Evolutionary conservation across 2,888 invertebrate species (phyloP), one percentile per base, ranked within the genome.

Genomic region (Carcina quercana): DNA sequence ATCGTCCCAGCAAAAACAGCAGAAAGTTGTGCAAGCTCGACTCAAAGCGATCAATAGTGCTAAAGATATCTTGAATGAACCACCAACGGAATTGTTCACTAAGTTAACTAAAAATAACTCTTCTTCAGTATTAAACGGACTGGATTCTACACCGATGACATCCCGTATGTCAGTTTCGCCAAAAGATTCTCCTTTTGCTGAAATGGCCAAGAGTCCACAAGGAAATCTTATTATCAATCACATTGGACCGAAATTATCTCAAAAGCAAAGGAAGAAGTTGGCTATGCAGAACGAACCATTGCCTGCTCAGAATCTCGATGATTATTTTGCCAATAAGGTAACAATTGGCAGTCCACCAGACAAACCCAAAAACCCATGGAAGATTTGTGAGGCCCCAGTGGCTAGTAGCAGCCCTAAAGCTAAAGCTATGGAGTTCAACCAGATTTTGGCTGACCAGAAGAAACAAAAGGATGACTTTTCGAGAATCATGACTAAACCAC

Each of bases 361-460:
- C 7, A 78, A 75, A 63, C 86, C 58, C 37, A 87, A 80, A 65
- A 87, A 78, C 56, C 86, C 73, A 1, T 82, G 70, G 80, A 84
- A 68, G 45, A 69, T 69, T 15, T 60, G 55, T 34, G 73, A 73
- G 38, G 45, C 43, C 1, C 69, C 67, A 2, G 36, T 63, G 0
- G 66, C 68, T 5, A 68, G 57, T 44, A 82, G 61, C 57, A 78
- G 62, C 53, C 86, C 39, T 68, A 88, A 53, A 33, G 28, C 59
- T 0, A 75, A 71, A 40, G 40, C 67, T 1, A 53, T 80, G 30
- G 68, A 72, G 38, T 83, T 83, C 35, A 66, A 80, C 43, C 69
- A 82, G 40, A 94, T 94, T 40, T 76, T 94, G 30, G 88, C 88
- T 8, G 91, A 91, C 47, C 93, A 94, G 65, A 87, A 85, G 47